Conservation (phyloP, 2,797 vertebrate genomes). For the Chaenodraco wilsoni region DNA sequence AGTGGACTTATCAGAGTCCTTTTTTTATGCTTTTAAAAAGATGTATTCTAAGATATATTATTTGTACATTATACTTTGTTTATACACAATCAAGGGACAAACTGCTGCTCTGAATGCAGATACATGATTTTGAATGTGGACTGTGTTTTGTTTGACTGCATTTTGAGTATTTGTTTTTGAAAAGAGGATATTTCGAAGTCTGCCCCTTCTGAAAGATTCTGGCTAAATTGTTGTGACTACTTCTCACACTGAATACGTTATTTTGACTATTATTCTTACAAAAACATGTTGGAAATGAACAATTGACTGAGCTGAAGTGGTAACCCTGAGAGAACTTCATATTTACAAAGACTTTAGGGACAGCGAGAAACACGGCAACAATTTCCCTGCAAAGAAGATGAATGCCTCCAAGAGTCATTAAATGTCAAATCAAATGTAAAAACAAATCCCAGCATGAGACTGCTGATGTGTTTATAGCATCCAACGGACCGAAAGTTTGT, state of each 20-base stretch:
- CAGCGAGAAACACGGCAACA: conserved; percentile 1
- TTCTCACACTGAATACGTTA: not conserved
- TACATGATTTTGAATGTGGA: not conserved
- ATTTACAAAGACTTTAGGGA: conserved; percentile 31
- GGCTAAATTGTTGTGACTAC: conserved; percentile 7
- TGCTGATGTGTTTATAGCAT: conserved; percentile 38
- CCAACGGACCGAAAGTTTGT: conserved; percentile 33
- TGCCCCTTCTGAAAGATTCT: conserved; percentile 1
- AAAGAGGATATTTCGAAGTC: not conserved
- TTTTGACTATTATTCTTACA: not conserved
- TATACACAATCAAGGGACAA: not conserved
- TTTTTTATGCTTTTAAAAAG: not conserved
- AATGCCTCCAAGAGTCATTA: conserved; percentile 33
- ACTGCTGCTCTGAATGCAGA: not conserved
- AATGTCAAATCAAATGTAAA: conserved; percentile 52
- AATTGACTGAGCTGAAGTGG: conserved; percentile 1
- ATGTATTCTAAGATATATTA: not conserved
- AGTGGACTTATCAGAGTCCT: not conserved
- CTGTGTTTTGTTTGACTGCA: conserved; percentile 3
- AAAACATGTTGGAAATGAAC: not conserved
- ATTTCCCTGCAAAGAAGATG: conserved; percentile 28
- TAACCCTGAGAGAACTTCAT: conserved; percentile 5
- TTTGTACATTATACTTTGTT: not conserved
- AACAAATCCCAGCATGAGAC: conserved; percentile 41
- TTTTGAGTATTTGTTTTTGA: not conserved